A percentile compares a stretch with the other conserved stretches of the same genome.
Evolutionary conservation across 2,888 invertebrate species (phyloP).

Genomic region (Notodonta ziczac): DNA sequence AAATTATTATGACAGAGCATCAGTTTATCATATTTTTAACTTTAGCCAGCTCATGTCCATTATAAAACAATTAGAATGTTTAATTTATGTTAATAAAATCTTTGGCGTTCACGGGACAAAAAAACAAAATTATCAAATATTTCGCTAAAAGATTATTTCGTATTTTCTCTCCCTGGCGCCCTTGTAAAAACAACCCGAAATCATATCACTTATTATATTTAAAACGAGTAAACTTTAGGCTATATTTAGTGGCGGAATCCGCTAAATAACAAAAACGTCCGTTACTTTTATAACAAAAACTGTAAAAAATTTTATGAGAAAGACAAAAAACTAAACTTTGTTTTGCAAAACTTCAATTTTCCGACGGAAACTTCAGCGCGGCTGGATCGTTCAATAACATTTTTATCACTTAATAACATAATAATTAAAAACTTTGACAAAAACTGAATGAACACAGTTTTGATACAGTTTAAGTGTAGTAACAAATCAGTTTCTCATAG

Average conservation of each 20-base stretch:
- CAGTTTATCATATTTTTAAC: too few relatives aligned
- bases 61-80: too few relatives aligned
- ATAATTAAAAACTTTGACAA: not conserved
- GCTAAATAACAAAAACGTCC: constrained; percentile 56
- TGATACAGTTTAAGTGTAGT: not conserved
- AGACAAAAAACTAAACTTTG: constrained; percentile 23
- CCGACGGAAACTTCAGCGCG: not conserved
- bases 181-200: constrained; percentile 67
- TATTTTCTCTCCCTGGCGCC: constrained; percentile 52
- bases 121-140: constrained; percentile 44
- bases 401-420: not conserved
- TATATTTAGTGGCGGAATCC: constrained; percentile 64
- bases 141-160: constrained; percentile 25
- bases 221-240: constrained; percentile 58
- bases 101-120: constrained; percentile 20
- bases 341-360: not conserved
- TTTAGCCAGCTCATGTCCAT: too few relatives aligned
- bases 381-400: constrained; percentile 1
- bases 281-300: constrained; percentile 44
- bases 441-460: not conserved
- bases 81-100: not conserved
- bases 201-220: constrained; percentile 75
- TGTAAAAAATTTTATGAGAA: constrained; percentile 4
- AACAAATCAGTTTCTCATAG: not conserved
- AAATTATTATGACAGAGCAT: too few relatives aligned